Base-by-base conservation (phyloP, 2,113 vertebrate species). In the Ovibos moschatus region DNA sequence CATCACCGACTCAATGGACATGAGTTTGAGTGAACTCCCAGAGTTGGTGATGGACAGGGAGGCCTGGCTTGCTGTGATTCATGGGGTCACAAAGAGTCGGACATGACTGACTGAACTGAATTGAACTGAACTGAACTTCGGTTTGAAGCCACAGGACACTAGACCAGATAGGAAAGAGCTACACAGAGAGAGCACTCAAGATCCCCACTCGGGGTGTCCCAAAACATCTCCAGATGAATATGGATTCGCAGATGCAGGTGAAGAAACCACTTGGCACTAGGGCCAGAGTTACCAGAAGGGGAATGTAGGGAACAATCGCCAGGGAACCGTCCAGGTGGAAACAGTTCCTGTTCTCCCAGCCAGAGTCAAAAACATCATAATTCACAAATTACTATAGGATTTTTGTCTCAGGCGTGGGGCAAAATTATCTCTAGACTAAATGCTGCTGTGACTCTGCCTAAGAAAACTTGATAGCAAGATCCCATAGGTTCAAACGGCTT, bases 401-500 rank as follows among this genome's bases (percentile, higher is more conserved):
- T 90, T 43, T 87, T 71, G 30, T 90, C 43, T 89, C 25, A 67
- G 30, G n/a, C 51, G 12, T 43, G 27, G 55, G 10, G 13, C 19
- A 89, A 94, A 96, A 67, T 58, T 79, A 93, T 17, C 51, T 6
- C 28, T 36, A 50, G 60, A 76, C 17, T 62, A 58, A 55, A 81
- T 71, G 55, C 6, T 43, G n/a, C 78, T 95, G 33, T 90, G n/a
- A 30, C 74, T 45, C 33, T 57, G 25, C 74, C 43, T 67, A 25
- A 87, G 82, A 88, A 87, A 79, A 76, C 7, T 8, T 78, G 36
- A n/a, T 1, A 55, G 50, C 45, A 82, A 94, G n/a, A 60, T 28
- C 64, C 53, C 2, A 36, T 10, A 57, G 12, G 51, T 79, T 94
- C 78, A 91, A 87, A 13, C 5, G 40, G 28, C 71, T 97, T 50